Conservation (phyloP, 2,113 vertebrate genomes). For the Xenopus laevis region DNA sequence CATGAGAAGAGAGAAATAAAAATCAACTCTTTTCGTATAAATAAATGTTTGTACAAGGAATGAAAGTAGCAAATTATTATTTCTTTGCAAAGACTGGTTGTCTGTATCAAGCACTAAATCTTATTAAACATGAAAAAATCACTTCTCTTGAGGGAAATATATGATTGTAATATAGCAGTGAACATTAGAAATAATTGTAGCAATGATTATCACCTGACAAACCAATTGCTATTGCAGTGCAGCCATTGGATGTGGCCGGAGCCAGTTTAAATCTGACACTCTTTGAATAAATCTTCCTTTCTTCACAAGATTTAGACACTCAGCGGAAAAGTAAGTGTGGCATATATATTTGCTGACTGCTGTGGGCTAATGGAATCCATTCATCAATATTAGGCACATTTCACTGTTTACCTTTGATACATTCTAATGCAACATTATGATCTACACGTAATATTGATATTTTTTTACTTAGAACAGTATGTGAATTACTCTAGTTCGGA, state of each 20-base stretch:
- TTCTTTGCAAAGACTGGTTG: no score
- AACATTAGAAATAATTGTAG: neutral
- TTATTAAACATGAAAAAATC: neutral
- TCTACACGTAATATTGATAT: neutral
- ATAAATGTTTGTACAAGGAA: no score
- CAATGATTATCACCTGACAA: conserved; percentile 34
- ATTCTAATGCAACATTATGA: neutral
- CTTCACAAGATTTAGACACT: conserved; percentile 52
- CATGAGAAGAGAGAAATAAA: no score
- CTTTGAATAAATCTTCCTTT: conserved; percentile 41
- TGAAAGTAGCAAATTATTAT: no score
- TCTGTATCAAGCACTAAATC: neutral
- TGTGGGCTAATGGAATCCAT: neutral
- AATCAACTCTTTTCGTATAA: no score
- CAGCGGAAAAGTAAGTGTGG: conserved; percentile 47
- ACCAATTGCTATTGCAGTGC: conserved; percentile 46
- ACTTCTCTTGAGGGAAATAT: conserved; percentile 3
- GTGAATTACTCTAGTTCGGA: no score
- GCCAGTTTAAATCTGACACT: conserved; percentile 52
- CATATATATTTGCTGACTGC: neutral
- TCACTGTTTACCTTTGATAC: neutral
- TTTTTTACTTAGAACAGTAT: neutral
- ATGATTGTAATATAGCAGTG: neutral
- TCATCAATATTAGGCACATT: neutral
- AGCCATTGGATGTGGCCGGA: conserved; percentile 51